Evolutionary conservation across 2,113 vertebrate genomes (phyloP).

Genomic region (Haemorhous mexicanus): DNA sequence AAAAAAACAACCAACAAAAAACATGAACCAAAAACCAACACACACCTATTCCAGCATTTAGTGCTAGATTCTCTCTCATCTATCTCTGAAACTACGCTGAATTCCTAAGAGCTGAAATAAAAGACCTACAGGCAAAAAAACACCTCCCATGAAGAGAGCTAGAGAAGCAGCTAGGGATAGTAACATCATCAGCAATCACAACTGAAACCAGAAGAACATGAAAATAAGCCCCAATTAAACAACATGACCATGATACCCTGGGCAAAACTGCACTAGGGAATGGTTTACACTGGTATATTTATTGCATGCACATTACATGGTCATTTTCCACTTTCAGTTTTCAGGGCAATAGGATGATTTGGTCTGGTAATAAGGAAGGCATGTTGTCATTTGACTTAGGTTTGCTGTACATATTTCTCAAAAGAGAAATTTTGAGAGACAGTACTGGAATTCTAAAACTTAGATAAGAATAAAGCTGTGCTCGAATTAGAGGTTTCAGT

Average conservation of each 20-base stretch:
- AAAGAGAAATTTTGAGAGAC: not conserved
- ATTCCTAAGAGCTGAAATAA: not conserved
- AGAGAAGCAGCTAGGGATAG: not conserved
- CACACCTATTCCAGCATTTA: not conserved
- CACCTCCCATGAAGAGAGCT: fast-evolving
- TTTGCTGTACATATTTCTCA: not conserved
- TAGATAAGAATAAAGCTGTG: not conserved
- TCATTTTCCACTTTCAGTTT: not conserved
- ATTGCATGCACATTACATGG: not conserved
- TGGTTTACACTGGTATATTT: not conserved
- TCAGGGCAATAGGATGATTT: not conserved
- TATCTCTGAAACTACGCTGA: not conserved
- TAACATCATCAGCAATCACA: not conserved
- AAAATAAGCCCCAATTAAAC: not conserved
- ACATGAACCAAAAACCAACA: not conserved
- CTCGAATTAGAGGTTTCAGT: not conserved
- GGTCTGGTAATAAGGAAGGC: not conserved
- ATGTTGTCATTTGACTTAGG: not conserved
- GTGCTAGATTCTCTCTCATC: not conserved
- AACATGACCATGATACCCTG: not conserved
- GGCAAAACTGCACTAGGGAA: not conserved
- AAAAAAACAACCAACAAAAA: not conserved
- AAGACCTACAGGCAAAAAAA: not conserved
- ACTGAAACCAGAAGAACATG: not conserved
- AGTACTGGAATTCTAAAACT: not conserved